Conservation (phyloP, 2,888 invertebrate species). For the Gerris lacustris region DNA sequence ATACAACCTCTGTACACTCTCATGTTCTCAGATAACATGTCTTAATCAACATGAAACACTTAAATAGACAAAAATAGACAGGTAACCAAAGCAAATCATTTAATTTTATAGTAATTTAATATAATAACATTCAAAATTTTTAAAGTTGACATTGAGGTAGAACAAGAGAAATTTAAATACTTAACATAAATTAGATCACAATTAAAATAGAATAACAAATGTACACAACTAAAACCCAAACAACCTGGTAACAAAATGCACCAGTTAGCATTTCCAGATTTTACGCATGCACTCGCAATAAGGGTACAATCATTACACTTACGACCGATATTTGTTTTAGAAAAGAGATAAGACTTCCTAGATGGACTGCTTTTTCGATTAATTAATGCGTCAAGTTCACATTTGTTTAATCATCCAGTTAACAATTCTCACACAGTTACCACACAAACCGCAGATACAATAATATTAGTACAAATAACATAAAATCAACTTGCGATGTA, state of each 20-base stretch:
- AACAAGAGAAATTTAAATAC: conserved; percentile 20
- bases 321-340: conserved; percentile 4
- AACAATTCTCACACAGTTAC: conserved; percentile 3
- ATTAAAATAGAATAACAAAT: conserved; percentile 15
- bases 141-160: conserved; percentile 21
- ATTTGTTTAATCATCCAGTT: neutral
- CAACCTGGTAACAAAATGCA: conserved; percentile 15
- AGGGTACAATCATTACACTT: neutral
- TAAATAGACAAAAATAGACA: conserved; percentile 13
- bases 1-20: conserved; percentile 21
- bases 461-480: conserved; percentile 10
- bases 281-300: conserved; percentile 16
- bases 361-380: neutral
- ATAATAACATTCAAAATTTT: conserved; percentile 13
- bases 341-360: neutral
- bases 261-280: conserved; percentile 11
- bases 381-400: neutral
- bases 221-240: neutral
- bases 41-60: conserved; percentile 10
- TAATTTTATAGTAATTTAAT: conserved; percentile 16
- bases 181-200: conserved; percentile 19
- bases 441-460: neutral
- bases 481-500: conserved; percentile 20
- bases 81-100: conserved; percentile 19
- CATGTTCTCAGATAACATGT: conserved; percentile 16